Evolutionary conservation across 2,888 invertebrate genomes (phyloP).

Genomic region (Cerceris rybyensis): DNA sequence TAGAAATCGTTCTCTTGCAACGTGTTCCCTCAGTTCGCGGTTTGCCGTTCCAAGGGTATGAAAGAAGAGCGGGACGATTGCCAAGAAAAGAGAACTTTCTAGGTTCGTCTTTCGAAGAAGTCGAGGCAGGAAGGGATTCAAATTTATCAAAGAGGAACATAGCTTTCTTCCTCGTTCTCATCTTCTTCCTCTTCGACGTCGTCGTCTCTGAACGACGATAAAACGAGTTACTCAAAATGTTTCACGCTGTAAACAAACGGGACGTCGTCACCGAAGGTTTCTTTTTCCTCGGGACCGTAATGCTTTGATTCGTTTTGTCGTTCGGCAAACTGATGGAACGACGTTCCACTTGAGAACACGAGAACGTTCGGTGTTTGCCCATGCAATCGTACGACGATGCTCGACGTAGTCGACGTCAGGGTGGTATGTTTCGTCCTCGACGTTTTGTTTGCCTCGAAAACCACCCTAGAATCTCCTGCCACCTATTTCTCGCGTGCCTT

Average conservation of each 20-base stretch:
- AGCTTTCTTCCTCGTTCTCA: not conserved
- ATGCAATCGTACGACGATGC: slow-evolving; percentile 49
- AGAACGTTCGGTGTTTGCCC: slow-evolving; percentile 53
- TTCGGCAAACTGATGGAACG: slow-evolving; percentile 13
- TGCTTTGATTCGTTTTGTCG: slow-evolving; percentile 38
- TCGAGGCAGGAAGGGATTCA: not conserved
- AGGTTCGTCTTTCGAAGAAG: slow-evolving; percentile 8
- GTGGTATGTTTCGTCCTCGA: slow-evolving; percentile 28
- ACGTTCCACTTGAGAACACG: not conserved
- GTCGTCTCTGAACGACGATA: not conserved
- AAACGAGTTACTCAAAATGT: not conserved
- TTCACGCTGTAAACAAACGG: not conserved
- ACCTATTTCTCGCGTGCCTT: not conserved
- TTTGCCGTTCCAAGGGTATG: not conserved
- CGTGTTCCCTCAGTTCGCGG: not conserved
- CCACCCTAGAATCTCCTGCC: slow-evolving; percentile 20
- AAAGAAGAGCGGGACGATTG: not conserved
- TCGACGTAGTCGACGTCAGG: slow-evolving; percentile 13
- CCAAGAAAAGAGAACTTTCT: not conserved
- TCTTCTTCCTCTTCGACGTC: not conserved
- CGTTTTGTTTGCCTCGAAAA: slow-evolving; percentile 21
- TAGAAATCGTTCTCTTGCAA: not conserved
- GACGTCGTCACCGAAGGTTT: not conserved
- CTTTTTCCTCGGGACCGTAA: not conserved
- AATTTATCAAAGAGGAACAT: slow-evolving; percentile 4